A percentile compares a stretch with the other conserved stretches of the same genome.
Conservation (phyloP, 2,888 invertebrate species). For the Neocrepidodera transversa region DNA sequence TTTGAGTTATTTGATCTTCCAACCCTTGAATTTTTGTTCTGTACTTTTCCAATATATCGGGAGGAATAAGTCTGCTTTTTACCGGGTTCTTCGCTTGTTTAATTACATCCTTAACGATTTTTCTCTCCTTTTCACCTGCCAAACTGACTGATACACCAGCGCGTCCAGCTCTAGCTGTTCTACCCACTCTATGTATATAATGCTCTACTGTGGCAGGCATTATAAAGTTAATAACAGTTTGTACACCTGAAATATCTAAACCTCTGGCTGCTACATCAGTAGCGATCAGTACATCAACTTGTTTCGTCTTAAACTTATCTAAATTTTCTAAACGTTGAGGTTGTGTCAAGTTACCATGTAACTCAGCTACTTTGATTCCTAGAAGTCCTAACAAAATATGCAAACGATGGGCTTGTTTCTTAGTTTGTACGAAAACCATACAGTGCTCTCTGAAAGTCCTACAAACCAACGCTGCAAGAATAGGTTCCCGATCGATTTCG, state of each 20-base stretch:
- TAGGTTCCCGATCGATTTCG: slow-evolving; percentile 91
- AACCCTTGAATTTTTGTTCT: slow-evolving; percentile 73
- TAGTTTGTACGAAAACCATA: slow-evolving; percentile 97
- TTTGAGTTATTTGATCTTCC: slow-evolving; percentile 81
- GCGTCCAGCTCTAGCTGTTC: slow-evolving; percentile 85
- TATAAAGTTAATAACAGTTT: slow-evolving; percentile 96
- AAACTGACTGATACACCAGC: slow-evolving; percentile 94
- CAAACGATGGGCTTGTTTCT: slow-evolving; percentile 91
- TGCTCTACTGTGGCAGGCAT: slow-evolving; percentile 95
- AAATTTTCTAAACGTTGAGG: slow-evolving; percentile 91
- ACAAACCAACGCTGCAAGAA: slow-evolving; percentile 81
- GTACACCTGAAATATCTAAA: slow-evolving; percentile 95
- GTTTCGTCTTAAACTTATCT: slow-evolving; percentile 85
- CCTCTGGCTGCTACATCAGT: slow-evolving; percentile 95
- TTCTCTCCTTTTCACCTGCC: slow-evolving; percentile 92
- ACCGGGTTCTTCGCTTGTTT: slow-evolving; percentile 85
- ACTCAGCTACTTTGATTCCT: slow-evolving; percentile 84
- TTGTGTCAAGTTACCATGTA: slow-evolving; percentile 97
- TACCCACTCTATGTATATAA: slow-evolving; percentile 95
- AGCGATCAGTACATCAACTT: slow-evolving; percentile 81
- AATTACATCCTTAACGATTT: slow-evolving; percentile 89
- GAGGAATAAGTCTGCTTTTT: slow-evolving; percentile 85
- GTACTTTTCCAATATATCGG: slow-evolving; percentile 90
- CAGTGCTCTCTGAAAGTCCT: slow-evolving; percentile 90
- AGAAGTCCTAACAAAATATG: slow-evolving; percentile 91